Percentiles rank a stretch among this genome's conserved stretches.
phyloP scores from a whole-genome alignment of 2,888 invertebrate species.

The Callyntrura sp. region DNA sequence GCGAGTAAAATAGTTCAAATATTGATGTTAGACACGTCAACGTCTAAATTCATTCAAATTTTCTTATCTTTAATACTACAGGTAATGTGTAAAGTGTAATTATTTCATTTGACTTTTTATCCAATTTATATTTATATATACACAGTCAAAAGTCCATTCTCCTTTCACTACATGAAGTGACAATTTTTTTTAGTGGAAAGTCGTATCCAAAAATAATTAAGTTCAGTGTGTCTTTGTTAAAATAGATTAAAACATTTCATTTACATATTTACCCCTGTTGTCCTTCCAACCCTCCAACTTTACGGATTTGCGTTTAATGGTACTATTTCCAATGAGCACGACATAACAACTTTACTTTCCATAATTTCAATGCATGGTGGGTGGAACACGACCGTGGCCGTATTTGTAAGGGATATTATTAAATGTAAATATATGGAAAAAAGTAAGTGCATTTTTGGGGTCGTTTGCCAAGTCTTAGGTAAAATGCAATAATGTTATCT shows the following conservation, averaged over 20 bases:
- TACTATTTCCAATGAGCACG: not conserved
- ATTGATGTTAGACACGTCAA: no score
- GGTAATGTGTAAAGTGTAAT: no score
- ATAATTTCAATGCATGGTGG: not conserved
- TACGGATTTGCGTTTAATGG: not conserved
- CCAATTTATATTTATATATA: no score
- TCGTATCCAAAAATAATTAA: no score
- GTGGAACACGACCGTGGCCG: not conserved
- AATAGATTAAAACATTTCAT: not conserved
- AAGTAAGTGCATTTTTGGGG: not conserved
- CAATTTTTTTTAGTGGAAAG: no score
- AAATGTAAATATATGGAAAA: not conserved
- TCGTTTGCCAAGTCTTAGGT: not conserved
- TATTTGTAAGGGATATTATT: not conserved
- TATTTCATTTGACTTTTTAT: no score
- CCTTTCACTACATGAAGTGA: no score
- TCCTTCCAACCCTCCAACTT: not conserved
- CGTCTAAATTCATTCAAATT: no score
- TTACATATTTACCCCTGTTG: conserved; percentile 17
- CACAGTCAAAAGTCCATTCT: no score
- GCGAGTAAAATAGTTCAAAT: conserved; percentile 10
- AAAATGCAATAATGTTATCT: not conserved
- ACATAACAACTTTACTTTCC: no score
- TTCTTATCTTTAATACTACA: no score
- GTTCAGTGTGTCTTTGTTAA: no score